Base-by-base conservation (phyloP, 2,888 invertebrate genomes). In the Scaptomyza polygonia region DNA sequence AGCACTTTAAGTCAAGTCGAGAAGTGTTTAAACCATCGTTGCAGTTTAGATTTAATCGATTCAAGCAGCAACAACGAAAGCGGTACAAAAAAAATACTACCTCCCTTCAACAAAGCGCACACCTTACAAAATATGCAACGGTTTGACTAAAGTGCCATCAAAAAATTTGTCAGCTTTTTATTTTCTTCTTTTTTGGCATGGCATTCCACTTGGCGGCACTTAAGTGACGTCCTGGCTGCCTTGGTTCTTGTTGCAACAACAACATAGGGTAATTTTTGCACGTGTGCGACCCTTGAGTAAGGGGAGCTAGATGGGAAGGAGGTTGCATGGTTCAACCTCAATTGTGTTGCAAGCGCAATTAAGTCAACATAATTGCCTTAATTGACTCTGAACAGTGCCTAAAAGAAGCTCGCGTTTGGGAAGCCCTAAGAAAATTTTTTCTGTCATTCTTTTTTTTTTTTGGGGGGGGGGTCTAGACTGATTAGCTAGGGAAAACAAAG, bases 361-460 rank as follows among this genome's bases (percentile, higher is more conserved):
- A 83, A 79, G 69, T 65, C 74, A 73, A 65, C 88, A 73, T 88
- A 83, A 83, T 83, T 87, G 88, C 80, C 80, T 69, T 83, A 86
- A 83, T 83, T 83, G 82, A 83, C 86, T 84, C n/a, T 69, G 71
- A 36, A 81, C 80, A 83, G 43, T 67, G 66, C 71, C 70, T 69
- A 49, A 66, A 65, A 67, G n/a, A 67, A 72, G 40, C 52, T 58
- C 47, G 9, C 11, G n/a, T 32, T 39, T 48, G 57, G 32, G 34
- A 56, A 59, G 55, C 56, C 45, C 47, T 30, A 69, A 70, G 21
- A 55, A 57, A 48, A 12, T 42, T 52, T 39, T 54, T 47, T n/a
- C 18, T 36, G 30, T n/a, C 34, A 47, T 52, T 42, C 9, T 48
- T 27, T 43, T 43, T 18, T 16, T 36, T 18, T 14, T 43, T 43